These are phyloP conservation scores for Sakesphorus luctuosus DNA, from an alignment of 2,113 vertebrate species.

Conservation along the genomic window DNA sequence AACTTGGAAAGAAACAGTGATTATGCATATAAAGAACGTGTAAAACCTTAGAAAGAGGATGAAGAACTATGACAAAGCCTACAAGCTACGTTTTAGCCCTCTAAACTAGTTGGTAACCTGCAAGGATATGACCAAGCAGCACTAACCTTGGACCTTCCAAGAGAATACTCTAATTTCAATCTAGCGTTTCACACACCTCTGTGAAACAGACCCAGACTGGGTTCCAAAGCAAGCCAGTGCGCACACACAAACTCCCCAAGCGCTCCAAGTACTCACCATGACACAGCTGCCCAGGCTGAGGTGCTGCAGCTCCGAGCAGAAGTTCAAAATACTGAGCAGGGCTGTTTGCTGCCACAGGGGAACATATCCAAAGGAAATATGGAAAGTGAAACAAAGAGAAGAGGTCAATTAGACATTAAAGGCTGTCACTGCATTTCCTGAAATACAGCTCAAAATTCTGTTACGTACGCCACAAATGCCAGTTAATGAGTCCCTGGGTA, in stretches of 20 bases:
- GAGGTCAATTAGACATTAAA: slow-evolving; percentile 86
- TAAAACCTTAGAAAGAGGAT: background rate
- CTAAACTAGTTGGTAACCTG: background rate
- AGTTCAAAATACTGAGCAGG: slow-evolving; percentile 94
- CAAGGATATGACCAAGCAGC: background rate
- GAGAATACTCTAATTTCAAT: background rate
- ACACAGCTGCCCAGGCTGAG: slow-evolving; percentile 96
- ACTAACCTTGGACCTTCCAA: background rate
- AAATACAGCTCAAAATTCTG: slow-evolving; percentile 75
- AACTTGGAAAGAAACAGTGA: background rate
- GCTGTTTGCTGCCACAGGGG: slow-evolving; percentile 90
- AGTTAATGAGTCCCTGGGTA: slow-evolving; percentile 83
- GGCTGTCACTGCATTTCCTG: slow-evolving; percentile 77
- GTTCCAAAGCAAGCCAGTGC: accelerated
- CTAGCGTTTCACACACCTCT: background rate
- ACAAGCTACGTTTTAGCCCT: background rate
- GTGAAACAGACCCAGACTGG: background rate
- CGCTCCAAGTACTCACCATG: slow-evolving; percentile 83
- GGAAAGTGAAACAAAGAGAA: slow-evolving; percentile 78
- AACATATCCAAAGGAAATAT: slow-evolving; percentile 72
- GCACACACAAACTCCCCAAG: no score
- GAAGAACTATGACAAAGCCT: background rate
- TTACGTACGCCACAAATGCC: slow-evolving; percentile 76
- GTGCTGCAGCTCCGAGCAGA: slow-evolving; percentile 93
- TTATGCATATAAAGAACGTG: background rate